Percentiles rank a stretch among this genome's conserved stretches.
These are phyloP conservation scores for Corbicula japonica DNA, from an alignment of 2,888 invertebrate species.

Conservation along the genomic window DNA sequence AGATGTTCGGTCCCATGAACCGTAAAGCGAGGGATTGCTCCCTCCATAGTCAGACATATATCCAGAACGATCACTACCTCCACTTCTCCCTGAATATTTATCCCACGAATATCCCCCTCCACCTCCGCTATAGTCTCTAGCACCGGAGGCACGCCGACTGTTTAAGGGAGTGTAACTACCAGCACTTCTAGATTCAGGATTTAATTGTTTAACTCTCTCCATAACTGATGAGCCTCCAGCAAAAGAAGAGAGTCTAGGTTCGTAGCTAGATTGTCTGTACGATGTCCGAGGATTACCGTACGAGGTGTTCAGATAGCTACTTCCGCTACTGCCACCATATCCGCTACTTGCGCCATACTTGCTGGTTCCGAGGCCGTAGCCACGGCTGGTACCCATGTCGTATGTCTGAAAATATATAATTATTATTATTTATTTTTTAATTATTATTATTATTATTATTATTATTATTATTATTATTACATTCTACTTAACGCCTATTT, in stretches of 20 bases:
- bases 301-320: constrained; percentile 67
- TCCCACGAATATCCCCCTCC: constrained; percentile 65
- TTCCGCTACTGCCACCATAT: constrained; percentile 65
- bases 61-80: constrained; percentile 77
- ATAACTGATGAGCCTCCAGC: constrained; percentile 63
- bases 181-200: constrained; percentile 48
- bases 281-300: constrained; percentile 62
- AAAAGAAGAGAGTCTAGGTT: constrained; percentile 47
- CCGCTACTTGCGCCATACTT: constrained; percentile 66
- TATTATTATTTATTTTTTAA: no score
- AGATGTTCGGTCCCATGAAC: constrained; percentile 80
- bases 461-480: no score
- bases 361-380: constrained; percentile 68
- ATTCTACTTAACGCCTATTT: no score
- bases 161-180: constrained; percentile 73
- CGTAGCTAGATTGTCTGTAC: constrained; percentile 67
- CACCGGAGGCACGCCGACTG: constrained; percentile 60
- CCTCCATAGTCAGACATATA: constrained; percentile 83
- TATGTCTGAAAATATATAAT: constrained; percentile 78
- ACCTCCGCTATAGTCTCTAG: constrained; percentile 62
- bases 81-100: constrained; percentile 71
- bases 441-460: no score
- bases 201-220: constrained; percentile 76
- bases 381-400: constrained; percentile 82
- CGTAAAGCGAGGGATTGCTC: constrained; percentile 77